phyloP scores from a whole-genome alignment of 2,113 vertebrate species.

The Halcyon senegalensis region DNA sequence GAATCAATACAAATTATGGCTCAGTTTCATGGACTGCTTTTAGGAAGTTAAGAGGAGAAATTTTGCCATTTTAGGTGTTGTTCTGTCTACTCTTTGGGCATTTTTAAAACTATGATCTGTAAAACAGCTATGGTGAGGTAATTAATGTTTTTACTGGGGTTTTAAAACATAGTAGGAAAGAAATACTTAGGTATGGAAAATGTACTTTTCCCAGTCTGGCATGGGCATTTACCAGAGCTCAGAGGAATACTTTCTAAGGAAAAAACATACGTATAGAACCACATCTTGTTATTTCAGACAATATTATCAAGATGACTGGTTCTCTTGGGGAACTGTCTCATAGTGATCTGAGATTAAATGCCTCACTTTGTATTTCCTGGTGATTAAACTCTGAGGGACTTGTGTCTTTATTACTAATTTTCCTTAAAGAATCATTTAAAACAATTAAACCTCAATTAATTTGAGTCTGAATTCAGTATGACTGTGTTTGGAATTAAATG shows the following conservation, averaged over 20 bases:
- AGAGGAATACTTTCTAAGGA: neutral
- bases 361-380: neutral
- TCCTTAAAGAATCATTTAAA: neutral
- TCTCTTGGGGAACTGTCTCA: neutral
- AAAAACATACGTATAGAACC: neutral
- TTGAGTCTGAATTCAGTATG: neutral
- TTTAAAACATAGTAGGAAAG: neutral
- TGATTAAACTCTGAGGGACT: neutral
- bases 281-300: neutral
- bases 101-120: neutral
- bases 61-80: neutral
- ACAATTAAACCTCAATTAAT: neutral
- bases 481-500: neutral
- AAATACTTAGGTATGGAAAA: constrained; percentile 9
- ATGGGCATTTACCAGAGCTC: neutral
- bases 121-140: neutral
- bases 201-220: neutral
- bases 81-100: neutral
- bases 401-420: neutral
- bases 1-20: neutral
- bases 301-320: neutral
- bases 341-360: neutral
- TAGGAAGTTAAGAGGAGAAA: neutral
- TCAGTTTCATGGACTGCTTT: neutral
- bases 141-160: neutral